Evolutionary conservation across 2,797 vertebrate genomes (phyloP).

Genomic region (Falco novaeseelandiae): DNA sequence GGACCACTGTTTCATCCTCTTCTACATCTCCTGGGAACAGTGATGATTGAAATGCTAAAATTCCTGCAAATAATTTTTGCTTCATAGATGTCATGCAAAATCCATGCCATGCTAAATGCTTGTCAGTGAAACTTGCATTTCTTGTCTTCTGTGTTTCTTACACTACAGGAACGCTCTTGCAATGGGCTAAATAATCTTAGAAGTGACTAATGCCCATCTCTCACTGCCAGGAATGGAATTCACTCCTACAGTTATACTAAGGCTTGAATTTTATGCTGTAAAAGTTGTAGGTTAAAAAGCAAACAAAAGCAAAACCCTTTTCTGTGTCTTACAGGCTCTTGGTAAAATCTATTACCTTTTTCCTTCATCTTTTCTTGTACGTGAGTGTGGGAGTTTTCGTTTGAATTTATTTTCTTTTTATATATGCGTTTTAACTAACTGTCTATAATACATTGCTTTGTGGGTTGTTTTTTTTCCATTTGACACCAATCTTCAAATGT

Average conservation of each 20-base stretch:
- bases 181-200: not conserved
- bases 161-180: not conserved
- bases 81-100: not conserved
- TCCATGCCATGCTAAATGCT: not conserved
- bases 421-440: not conserved
- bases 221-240: not conserved
- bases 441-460: not conserved
- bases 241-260: not conserved
- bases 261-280: not conserved
- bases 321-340: not conserved
- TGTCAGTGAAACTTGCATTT: not conserved
- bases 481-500: not conserved
- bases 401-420: not conserved
- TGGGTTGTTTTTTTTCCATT: fast-evolving
- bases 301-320: not conserved
- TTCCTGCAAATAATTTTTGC: not conserved
- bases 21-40: not conserved
- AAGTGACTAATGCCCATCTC: not conserved
- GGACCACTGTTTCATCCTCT: not conserved
- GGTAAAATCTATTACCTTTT: not conserved
- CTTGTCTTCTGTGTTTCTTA: not conserved
- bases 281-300: not conserved
- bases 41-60: not conserved
- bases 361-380: not conserved
- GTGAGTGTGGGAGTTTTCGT: not conserved